Percentiles rank a stretch among this genome's conserved stretches.
Evolutionary conservation across 1,140 invertebrate species (phyloP).

Genomic region (Brachionus paranguensis): DNA sequence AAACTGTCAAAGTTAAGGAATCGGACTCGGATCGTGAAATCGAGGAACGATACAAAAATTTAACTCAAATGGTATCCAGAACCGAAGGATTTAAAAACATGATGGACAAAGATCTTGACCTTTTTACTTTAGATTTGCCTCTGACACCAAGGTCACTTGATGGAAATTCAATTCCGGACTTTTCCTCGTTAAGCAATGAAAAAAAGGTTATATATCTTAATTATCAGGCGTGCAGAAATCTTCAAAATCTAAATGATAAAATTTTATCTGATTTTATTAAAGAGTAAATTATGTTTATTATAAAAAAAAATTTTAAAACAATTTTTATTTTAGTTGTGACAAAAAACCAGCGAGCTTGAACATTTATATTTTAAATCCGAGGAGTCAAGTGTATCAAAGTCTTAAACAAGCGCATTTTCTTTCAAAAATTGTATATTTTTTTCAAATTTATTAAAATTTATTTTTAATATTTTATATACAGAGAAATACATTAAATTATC

Average conservation of each 20-base stretch:
- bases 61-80: background rate
- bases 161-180: background rate
- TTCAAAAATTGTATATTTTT: constrained; percentile 24
- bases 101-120: background rate
- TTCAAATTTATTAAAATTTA: background rate
- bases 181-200: background rate
- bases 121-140: constrained; percentile 15
- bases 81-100: background rate
- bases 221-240: background rate
- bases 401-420: constrained; percentile 25
- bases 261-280: constrained; percentile 13
- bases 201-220: background rate
- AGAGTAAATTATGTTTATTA: constrained; percentile 5
- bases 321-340: constrained; percentile 11
- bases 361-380: constrained; percentile 28
- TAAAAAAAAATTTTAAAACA: background rate
- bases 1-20: background rate
- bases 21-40: background rate
- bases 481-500: background rate
- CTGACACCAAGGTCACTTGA: constrained; percentile 35
- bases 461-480: background rate
- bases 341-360: background rate
- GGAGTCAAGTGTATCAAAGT: constrained; percentile 3
- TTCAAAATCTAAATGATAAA: background rate
- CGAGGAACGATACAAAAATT: background rate